Evolutionary conservation across 2,797 vertebrate genomes (phyloP).

Genomic region (Pseudochirops cupreus): DNA sequence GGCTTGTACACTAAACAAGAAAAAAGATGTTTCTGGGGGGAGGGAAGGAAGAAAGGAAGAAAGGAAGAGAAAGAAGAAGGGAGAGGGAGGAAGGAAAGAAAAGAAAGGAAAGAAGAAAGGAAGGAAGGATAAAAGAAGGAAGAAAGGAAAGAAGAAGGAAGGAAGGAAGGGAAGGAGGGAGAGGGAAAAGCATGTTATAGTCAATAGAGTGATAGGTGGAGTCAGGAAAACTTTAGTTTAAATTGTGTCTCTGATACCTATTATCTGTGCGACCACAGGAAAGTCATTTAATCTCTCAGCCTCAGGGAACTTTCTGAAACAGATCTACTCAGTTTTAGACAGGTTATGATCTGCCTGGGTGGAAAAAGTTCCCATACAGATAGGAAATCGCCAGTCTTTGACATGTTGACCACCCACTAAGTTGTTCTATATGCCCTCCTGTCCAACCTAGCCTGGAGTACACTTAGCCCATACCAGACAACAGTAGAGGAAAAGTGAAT

Average conservation of each 20-base stretch:
- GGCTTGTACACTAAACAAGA: background rate
- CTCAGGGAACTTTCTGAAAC: background rate
- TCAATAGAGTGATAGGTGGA: background rate
- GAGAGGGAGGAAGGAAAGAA: background rate
- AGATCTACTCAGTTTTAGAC: background rate
- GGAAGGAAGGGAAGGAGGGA: background rate
- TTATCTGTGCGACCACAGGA: background rate
- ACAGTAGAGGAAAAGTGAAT: background rate
- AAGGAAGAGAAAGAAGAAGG: no score
- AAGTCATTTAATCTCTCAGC: background rate
- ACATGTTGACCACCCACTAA: background rate
- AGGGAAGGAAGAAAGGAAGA: fast-evolving
- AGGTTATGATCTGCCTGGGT: background rate
- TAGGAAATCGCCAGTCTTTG: background rate
- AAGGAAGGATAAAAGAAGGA: no score
- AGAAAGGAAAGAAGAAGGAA: background rate
- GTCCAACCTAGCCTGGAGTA: background rate
- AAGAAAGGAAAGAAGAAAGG: no score
- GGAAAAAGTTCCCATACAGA: background rate
- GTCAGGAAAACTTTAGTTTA: background rate
- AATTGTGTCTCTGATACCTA: background rate
- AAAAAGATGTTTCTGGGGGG: background rate
- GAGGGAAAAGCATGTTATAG: background rate
- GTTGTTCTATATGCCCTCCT: constrained; percentile 27
- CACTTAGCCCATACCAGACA: background rate